Evolutionary conservation across 2,888 invertebrate species (phyloP), one percentile per base, ranked within the genome.

Genomic region (Cepaea hortensis): DNA sequence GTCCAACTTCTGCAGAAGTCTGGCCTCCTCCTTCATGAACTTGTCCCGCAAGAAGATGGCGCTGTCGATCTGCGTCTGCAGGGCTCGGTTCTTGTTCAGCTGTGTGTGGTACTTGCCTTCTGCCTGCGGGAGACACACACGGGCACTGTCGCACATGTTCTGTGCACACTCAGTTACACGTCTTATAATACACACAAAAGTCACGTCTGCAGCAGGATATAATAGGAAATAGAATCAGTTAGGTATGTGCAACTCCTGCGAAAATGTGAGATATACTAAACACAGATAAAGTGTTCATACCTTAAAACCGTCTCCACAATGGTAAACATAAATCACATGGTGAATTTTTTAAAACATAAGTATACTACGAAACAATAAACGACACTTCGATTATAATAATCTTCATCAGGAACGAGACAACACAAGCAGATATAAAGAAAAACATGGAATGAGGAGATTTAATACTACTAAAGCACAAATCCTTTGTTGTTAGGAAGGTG

Each of bases 91-190:
- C 83, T 86, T 86, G 79, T 77, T 62, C 3, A 82, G 83, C 70
- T 86, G 86, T 3, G 72, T 55, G 82, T 86, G 86, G 83, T 83
- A 86, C 79, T 83, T 77, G 55, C 77, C 79, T 46, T 82, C 82
- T 9, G 86, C 82, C 86, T 86, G 83, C 35, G 7, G 46, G 9
- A 50, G 18, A n/a, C 4, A 50, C 20, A 50, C 48, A 13, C 35
- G 35, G 35, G 35, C 35, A 35, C 35, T 46, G 77, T 55, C 77
- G 7, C 20, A 50, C 6, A 15, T 68, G 68, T 68, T 68, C 68
- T 4, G n/a, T 68, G 6, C 13, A 18, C 68, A 11, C 20, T 18
- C 23, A n/a, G 5, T 35, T 35, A 35, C 35, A 35, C 35, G 1
- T 35, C 0, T 35, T 35, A 35, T 35, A 35, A 35, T 35, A 35